Evolutionary conservation across 2,797 vertebrate genomes (phyloP).

Genomic region (Dipus sagitta): DNA sequence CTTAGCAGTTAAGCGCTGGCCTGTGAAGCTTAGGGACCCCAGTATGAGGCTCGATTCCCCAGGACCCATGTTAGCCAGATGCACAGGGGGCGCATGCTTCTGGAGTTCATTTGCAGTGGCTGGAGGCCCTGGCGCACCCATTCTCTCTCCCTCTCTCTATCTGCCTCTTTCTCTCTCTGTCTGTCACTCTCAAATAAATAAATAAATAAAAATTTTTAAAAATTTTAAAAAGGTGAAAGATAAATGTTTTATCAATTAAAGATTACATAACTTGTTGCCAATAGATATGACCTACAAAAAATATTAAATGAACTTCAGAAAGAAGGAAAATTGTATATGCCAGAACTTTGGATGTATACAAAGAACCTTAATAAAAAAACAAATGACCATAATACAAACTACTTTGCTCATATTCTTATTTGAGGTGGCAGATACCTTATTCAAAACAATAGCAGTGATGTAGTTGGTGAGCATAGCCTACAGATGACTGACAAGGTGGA

Average conservation of each 20-base stretch:
- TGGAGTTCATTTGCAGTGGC: no score
- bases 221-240: background rate
- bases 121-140: no score
- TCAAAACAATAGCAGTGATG: background rate
- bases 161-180: no score
- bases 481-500: background rate
- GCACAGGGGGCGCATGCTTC: no score
- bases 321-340: background rate
- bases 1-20: no score
- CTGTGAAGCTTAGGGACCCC: no score
- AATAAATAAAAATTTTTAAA: background rate
- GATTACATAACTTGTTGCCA: background rate
- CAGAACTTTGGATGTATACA: background rate
- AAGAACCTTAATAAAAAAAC: background rate
- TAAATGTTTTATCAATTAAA: no score
- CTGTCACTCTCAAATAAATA: no score
- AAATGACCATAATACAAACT: background rate
- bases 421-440: background rate
- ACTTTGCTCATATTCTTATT: background rate
- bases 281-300: background rate
- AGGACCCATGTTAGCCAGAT: no score
- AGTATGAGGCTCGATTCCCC: no score
- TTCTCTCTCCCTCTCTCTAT: no score
- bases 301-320: background rate
- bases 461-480: no score